Base-by-base conservation (phyloP, 2,113 vertebrate genomes). In the Python bivittatus region DNA sequence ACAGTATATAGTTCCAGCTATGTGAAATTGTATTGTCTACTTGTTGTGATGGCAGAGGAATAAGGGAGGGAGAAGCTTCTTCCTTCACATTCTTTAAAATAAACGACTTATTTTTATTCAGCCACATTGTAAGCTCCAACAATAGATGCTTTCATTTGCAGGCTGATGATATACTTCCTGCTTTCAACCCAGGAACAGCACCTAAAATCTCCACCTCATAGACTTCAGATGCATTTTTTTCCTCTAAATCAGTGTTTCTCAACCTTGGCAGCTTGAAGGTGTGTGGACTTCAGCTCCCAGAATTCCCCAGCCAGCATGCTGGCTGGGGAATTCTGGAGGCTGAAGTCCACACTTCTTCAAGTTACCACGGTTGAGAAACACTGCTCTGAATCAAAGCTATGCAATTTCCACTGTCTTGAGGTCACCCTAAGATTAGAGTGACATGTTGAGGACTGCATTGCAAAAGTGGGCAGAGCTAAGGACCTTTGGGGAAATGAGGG, bases 31-130 rank as follows among this genome's bases (percentile, higher is more conserved):
- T 68, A 86, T 23, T 85, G 10, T 84, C 15, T 11, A 33, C 17
- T 27, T 64, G 22, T 86, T 61, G 20, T 64, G 57, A 60, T 68
- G 60, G n/a, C 22, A 68, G 15, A 38, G 17, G 38, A 23, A 68
- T 68, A 86, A 38, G 38, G 42, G 58, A 91, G 20, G 20, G 84
- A 60, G 52, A 52, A 61, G 33, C 29, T 38, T 60, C 60, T 68
- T 86, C 68, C 48, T 86, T 61, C 90, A 91, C 83, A 64, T 86
- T 88, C 22, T 60, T 90, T 64, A 86, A 91, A 85, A 86, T n/a
- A 91, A 86, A 68, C n/a, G 7, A 42, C 33, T 53, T 20, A 23
- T 90, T 88, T 90, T 54, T 54, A 90, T 83, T 90, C 58, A 68
- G 44, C 58, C 52, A 68, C 52, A 86, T 68, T 68, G 22, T 86